phyloP scores from a whole-genome alignment of 2,113 vertebrate species.

The Balaeniceps rex region DNA sequence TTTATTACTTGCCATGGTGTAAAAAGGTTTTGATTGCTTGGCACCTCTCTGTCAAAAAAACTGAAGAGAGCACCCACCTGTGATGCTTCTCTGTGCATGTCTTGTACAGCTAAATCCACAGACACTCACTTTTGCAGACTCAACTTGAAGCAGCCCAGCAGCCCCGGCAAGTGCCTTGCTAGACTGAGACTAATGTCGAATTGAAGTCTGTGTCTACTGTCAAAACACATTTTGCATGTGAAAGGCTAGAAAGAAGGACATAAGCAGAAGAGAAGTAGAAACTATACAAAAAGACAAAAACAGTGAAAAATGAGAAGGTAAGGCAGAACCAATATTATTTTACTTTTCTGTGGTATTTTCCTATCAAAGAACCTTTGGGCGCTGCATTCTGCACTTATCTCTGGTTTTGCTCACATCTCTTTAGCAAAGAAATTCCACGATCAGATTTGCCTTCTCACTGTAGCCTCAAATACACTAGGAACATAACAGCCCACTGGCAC shows the following conservation, averaged over 20 bases:
- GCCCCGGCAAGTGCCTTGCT: background rate
- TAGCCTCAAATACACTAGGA: background rate
- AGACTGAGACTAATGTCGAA: background rate
- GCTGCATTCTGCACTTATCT: background rate
- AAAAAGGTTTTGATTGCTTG: constrained; percentile 3
- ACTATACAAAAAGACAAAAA: background rate
- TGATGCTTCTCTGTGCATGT: background rate
- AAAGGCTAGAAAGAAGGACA: background rate
- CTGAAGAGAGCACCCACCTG: background rate
- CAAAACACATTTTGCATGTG: background rate
- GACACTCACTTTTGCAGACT: background rate
- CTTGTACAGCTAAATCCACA: background rate
- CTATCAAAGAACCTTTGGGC: background rate
- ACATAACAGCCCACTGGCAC: background rate
- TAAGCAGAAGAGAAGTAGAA: background rate
- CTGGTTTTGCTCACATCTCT: background rate
- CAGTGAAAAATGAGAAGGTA: background rate
- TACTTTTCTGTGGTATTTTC: background rate
- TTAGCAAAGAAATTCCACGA: background rate
- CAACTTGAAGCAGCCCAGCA: background rate
- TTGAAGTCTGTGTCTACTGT: background rate
- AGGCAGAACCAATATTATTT: background rate
- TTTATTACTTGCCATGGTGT: background rate
- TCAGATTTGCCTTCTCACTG: background rate
- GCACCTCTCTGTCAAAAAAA: background rate